phyloP scores from a whole-genome alignment of 1,140 invertebrate species.

The Lamellibrachia luymesi region DNA sequence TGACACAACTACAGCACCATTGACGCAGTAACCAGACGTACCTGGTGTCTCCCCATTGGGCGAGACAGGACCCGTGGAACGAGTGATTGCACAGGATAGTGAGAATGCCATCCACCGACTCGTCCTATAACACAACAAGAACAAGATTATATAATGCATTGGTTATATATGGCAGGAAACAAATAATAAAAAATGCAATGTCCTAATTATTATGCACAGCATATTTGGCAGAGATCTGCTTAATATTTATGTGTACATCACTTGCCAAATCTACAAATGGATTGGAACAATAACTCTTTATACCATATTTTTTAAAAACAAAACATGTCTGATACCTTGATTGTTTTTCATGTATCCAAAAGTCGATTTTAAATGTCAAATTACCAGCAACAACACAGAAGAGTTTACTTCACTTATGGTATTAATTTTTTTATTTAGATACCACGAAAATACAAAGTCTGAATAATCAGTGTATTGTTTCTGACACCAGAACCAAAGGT shows the following conservation, averaged over 20 bases:
- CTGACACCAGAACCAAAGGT: too few species aligned
- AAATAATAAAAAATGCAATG: background rate
- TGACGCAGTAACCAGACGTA: conserved; percentile 26
- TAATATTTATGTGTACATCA: background rate
- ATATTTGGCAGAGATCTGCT: background rate
- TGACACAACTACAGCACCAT: too few species aligned
- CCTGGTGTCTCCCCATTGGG: conserved; percentile 93
- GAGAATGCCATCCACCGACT: conserved; percentile 93
- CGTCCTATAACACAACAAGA: conserved; percentile 70
- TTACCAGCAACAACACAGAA: too few species aligned
- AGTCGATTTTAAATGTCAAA: too few species aligned
- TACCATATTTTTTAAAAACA: background rate
- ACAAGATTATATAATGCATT: background rate
- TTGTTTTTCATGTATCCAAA: too few species aligned
- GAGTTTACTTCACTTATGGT: too few species aligned
- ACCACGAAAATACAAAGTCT: too few species aligned
- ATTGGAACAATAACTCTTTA: background rate
- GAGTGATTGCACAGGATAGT: conserved; percentile 98
- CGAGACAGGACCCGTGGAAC: conserved; percentile 91
- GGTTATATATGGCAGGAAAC: too few species aligned
- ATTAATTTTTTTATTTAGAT: too few species aligned
- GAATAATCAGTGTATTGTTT: too few species aligned
- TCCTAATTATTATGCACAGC: too few species aligned
- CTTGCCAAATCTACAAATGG: background rate
- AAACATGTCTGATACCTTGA: too few species aligned